Base-by-base conservation (phyloP, 2,797 vertebrate species). In the Babyrousa celebensis region DNA sequence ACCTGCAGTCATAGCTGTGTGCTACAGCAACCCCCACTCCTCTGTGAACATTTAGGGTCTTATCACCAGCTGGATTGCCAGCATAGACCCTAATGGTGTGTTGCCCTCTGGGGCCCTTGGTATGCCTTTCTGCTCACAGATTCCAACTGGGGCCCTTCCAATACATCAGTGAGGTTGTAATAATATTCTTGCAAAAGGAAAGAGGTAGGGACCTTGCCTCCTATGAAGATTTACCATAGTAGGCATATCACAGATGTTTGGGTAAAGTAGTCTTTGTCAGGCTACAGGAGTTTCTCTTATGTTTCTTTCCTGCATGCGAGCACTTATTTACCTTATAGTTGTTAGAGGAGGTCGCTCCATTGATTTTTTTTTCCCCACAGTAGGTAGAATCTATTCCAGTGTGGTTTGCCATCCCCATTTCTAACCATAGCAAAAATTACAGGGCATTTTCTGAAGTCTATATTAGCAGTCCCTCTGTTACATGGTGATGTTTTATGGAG, bases 241-340 rank as follows among this genome's bases (percentile, higher is more conserved):
- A 43, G 89, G 32, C 7, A 52, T 58, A 77, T 5, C 71, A 43
- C 12, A 77, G 48, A 77, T n/a, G 21, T 77, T 92, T 67, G 48
- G 32, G 32, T 58, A 60, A 77, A 6, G 27, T 32, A 27, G 90
- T 85, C 32, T 72, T 71, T 85, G 32, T 92, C 48, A 85, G 70
- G 62, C 27, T 92, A 43, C 32, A 75, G 70, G 25, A 84, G 32
- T 85, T 67, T 85, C 58, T 75, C 27, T 75, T 77, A 58, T 23
- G n/a, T 68, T 27, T 65, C 58, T 68, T 67, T 56, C 32, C 32
- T 43, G 10, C 67, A 27, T 43, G 67, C 15, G 2, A 71, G 17
- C 79, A 65, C 12, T 43, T 86, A 27, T 85, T 77, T 92, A 27
- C 36, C 63, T 92, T 78, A 60, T 36, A 15, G 71, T 93, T 63